These are phyloP conservation scores for Oscarella lobularis DNA, from an alignment of 37 sponge, comb jelly and placozoan genomes.

Conservation along the genomic window DNA sequence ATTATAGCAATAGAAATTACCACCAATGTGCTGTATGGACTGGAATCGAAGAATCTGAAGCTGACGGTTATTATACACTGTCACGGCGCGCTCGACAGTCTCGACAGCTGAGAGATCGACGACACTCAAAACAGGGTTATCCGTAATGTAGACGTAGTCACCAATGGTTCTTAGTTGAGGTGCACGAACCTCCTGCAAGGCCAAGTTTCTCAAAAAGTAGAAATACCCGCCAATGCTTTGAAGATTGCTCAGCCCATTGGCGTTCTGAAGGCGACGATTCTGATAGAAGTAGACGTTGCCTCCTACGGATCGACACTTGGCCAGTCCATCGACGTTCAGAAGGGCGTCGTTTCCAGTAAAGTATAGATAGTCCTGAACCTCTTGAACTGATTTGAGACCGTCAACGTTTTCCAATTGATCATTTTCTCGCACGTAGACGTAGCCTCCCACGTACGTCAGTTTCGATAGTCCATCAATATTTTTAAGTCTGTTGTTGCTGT, in stretches of 20 bases:
- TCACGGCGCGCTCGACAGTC: background rate
- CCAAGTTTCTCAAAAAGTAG: background rate
- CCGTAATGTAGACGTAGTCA: background rate
- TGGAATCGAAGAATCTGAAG: background rate
- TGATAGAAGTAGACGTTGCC: background rate
- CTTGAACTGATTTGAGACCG: background rate
- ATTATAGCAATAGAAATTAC: background rate
- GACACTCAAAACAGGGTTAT: background rate
- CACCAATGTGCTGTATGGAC: background rate
- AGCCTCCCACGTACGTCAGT: background rate
- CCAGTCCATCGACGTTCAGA: background rate
- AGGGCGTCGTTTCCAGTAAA: background rate
- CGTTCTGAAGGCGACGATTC: background rate
- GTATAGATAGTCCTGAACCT: background rate
- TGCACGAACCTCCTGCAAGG: background rate
- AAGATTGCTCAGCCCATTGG: background rate
- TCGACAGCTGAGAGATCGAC: background rate
- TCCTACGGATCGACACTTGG: background rate
- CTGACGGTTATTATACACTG: background rate
- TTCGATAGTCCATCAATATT: background rate
- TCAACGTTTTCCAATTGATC: background rate
- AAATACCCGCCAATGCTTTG: background rate
- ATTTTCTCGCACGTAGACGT: background rate
- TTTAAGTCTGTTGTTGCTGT: background rate
- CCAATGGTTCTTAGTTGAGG: background rate